phyloP scores from a whole-genome alignment of 2,888 invertebrate species.

The Zonitis immaculata region DNA sequence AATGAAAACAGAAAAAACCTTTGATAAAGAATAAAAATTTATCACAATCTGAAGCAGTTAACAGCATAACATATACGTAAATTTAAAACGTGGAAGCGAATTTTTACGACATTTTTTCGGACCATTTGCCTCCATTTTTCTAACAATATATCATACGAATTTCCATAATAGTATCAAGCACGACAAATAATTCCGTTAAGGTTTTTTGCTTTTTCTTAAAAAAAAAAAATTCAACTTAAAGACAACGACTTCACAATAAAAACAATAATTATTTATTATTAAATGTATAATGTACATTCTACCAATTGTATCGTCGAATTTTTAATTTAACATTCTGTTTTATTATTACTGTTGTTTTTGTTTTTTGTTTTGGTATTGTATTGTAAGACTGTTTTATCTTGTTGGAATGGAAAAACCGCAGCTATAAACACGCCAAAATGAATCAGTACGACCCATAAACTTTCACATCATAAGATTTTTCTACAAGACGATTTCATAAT shows the following conservation, averaged over 20 bases:
- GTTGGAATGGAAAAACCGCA: neutral
- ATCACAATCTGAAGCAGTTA: slow-evolving; percentile 21
- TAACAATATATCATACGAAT: slow-evolving; percentile 37
- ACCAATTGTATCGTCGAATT: slow-evolving; percentile 9
- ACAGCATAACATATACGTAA: slow-evolving; percentile 26
- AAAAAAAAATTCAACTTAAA: too few relatives aligned
- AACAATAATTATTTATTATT: slow-evolving; percentile 7
- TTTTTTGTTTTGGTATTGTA: neutral
- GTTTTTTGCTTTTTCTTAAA: too few relatives aligned
- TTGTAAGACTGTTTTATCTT: too few relatives aligned
- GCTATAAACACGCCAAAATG: slow-evolving; percentile 29
- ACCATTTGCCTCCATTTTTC: slow-evolving; percentile 41
- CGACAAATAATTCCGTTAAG: slow-evolving; percentile 37
- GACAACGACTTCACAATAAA: slow-evolving; percentile 11
- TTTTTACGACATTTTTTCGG: slow-evolving; percentile 38
- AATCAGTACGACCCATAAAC: slow-evolving; percentile 29
- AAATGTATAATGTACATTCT: slow-evolving; percentile 3
- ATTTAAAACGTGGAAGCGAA: slow-evolving; percentile 27
- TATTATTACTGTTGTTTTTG: neutral
- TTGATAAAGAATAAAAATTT: slow-evolving; percentile 12
- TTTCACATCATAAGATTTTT: slow-evolving; percentile 27
- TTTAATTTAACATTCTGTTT: slow-evolving; percentile 4
- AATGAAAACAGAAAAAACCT: neutral
- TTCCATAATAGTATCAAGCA: slow-evolving; percentile 37
- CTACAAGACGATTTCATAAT: slow-evolving; percentile 22